These are phyloP conservation scores for Cathartes aura DNA, from an alignment of 2,113 vertebrate genomes.

Conservation along the genomic window DNA sequence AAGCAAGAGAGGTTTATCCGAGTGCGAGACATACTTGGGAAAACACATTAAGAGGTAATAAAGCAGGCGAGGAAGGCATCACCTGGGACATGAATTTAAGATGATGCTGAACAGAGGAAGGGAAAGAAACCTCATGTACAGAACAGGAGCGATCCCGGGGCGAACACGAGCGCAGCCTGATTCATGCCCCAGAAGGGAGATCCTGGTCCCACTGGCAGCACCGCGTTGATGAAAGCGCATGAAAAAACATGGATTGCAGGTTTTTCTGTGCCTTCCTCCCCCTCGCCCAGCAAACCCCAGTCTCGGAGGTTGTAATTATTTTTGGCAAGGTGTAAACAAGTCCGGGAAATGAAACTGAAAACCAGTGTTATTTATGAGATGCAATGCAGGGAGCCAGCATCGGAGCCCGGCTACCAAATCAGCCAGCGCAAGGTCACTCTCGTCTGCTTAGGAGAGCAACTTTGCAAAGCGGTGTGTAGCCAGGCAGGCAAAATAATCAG, in stretches of 20 bases:
- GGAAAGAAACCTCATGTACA: neutral
- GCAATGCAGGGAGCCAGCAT: neutral
- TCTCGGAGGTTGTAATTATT: conserved; percentile 37
- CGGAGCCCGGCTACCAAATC: neutral
- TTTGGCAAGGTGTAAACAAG: conserved; percentile 28
- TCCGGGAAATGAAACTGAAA: neutral
- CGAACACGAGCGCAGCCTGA: accelerated
- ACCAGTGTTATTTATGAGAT: neutral
- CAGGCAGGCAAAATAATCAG: neutral
- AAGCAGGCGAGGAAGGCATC: neutral
- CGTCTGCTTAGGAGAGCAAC: neutral
- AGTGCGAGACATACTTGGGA: neutral
- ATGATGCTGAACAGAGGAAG: neutral
- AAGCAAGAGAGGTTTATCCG: neutral
- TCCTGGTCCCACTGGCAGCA: neutral
- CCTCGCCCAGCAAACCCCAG: neutral
- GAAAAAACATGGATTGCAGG: neutral
- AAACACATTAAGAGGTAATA: conserved; percentile 2
- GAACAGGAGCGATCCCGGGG: accelerated
- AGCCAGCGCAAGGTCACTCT: neutral
- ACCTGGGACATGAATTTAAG: neutral
- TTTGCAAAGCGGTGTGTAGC: neutral
- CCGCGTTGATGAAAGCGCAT: accelerated
- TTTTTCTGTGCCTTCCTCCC: neutral
- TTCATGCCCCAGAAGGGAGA: conserved; percentile 3